Conservation (phyloP, 2,113 vertebrate genomes). For the Rhipidura dahli region DNA sequence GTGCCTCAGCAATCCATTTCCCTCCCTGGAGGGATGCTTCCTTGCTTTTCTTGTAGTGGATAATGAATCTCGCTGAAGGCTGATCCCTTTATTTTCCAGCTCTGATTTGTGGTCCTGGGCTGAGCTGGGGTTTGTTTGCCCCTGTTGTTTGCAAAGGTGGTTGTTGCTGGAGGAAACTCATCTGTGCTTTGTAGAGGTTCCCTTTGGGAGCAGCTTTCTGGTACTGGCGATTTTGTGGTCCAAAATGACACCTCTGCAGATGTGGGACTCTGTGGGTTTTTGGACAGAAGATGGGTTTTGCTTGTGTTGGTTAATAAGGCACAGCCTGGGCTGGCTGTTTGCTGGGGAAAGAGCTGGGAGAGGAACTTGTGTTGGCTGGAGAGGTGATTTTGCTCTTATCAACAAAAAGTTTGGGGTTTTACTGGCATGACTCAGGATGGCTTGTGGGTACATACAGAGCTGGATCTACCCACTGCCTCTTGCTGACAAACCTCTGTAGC, state of each 20-base stretch:
- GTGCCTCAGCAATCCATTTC: background rate
- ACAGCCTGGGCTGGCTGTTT: background rate
- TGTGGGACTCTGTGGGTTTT: background rate
- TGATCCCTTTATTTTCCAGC: background rate
- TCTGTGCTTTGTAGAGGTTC: background rate
- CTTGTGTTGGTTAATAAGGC: background rate
- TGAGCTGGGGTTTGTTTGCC: background rate
- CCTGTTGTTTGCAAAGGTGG: background rate
- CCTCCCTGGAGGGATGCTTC: background rate
- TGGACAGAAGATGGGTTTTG: background rate
- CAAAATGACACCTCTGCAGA: background rate
- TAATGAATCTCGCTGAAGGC: background rate
- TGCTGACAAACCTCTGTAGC: background rate
- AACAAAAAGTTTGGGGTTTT: conserved; percentile 39
- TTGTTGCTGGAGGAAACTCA: background rate
- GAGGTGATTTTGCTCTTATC: background rate
- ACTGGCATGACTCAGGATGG: background rate
- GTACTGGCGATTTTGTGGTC: background rate
- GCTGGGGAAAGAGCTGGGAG: background rate
- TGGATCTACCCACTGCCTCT: background rate
- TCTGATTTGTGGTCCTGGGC: background rate
- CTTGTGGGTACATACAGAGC: background rate
- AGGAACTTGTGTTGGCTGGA: background rate
- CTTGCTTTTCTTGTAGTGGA: background rate
- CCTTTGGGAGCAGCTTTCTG: background rate